These are phyloP conservation scores for Spatula clypeata DNA, from an alignment of 2,797 vertebrate species.

Conservation along the genomic window DNA sequence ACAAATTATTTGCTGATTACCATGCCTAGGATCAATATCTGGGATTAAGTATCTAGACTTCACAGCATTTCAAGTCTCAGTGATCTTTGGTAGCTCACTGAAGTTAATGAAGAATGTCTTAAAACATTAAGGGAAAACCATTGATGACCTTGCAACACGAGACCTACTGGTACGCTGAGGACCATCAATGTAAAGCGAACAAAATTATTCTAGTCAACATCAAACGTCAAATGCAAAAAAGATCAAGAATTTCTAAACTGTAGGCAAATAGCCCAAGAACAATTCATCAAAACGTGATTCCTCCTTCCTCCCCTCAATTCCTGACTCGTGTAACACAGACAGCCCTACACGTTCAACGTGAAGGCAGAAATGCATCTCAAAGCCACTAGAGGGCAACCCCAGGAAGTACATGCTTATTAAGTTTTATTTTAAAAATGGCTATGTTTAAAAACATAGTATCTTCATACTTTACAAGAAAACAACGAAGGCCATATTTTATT, in stretches of 20 bases:
- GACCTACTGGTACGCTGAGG: not conserved
- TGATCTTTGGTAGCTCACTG: not conserved
- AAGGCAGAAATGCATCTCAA: not conserved
- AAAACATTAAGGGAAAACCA: rapidly evolving
- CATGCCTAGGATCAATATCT: not conserved
- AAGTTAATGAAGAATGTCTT: not conserved
- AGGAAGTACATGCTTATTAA: not conserved
- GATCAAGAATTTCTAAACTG: not conserved
- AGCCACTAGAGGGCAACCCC: constrained; percentile 66
- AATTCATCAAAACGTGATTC: rapidly evolving
- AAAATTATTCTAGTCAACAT: rapidly evolving
- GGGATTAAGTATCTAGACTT: rapidly evolving
- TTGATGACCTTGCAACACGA: not conserved
- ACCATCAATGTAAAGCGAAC: not conserved
- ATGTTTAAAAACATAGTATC: not conserved
- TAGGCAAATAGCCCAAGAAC: rapidly evolving
- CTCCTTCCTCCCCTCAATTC: rapidly evolving
- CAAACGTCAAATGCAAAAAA: not conserved
- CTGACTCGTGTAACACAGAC: not conserved
- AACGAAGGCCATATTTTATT: not conserved
- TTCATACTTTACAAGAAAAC: not conserved
- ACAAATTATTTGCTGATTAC: not conserved
- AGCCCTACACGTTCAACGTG: not conserved
- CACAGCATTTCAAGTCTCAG: rapidly evolving
- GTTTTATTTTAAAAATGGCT: not conserved